phyloP scores from a whole-genome alignment of 1,140 invertebrate species.

The Caenorhabditis remanei region DNA sequence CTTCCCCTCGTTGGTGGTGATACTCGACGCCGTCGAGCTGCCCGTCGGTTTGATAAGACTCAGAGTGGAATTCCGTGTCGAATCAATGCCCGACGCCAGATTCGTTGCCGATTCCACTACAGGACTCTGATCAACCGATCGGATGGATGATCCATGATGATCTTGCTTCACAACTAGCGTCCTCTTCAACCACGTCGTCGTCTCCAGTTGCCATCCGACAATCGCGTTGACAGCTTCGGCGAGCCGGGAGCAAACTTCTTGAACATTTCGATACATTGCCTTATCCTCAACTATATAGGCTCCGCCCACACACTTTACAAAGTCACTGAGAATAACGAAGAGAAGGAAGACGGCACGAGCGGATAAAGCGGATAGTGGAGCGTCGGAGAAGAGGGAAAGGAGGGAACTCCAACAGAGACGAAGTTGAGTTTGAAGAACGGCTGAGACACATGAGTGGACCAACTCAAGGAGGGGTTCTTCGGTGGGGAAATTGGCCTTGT shows the following conservation, averaged over 20 bases:
- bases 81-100: background rate
- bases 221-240: slow-evolving; percentile 89
- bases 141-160: slow-evolving; percentile 50
- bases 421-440: slow-evolving; percentile 82
- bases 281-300: slow-evolving; percentile 87
- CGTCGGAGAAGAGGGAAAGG: slow-evolving; percentile 86
- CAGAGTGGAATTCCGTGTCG: slow-evolving; percentile 3
- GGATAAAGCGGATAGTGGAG: slow-evolving; percentile 81
- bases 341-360: slow-evolving; percentile 88
- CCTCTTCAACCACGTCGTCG: slow-evolving; percentile 90
- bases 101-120: slow-evolving; percentile 65
- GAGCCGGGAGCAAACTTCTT: slow-evolving; percentile 81
- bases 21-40: slow-evolving; percentile 69
- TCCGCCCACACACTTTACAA: slow-evolving; percentile 86
- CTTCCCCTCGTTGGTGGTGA: background rate
- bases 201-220: slow-evolving; percentile 89
- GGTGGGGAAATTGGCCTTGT: slow-evolving; percentile 76
- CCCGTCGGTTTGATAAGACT: slow-evolving; percentile 61
- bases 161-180: slow-evolving; percentile 89
- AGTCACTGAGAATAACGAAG: slow-evolving; percentile 87
- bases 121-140: slow-evolving; percentile 67
- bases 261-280: slow-evolving; percentile 83
- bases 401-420: slow-evolving; percentile 87
- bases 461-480: slow-evolving; percentile 83
- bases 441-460: slow-evolving; percentile 84